Conservation (phyloP, 2,113 vertebrate species). For the Serranochromis macrocephalus region DNA sequence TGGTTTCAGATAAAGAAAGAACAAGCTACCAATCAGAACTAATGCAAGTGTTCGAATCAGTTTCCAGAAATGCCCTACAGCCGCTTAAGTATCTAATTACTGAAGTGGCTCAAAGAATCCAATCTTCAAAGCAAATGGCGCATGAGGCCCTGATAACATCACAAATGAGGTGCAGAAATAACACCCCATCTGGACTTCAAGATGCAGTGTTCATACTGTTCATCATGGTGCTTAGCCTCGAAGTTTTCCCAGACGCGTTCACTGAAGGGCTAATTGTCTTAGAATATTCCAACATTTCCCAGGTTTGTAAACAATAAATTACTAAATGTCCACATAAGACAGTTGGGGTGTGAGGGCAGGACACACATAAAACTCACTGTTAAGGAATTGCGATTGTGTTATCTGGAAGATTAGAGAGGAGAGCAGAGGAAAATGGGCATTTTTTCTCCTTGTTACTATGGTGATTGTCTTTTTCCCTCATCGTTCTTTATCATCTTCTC, state of each 20-base stretch:
- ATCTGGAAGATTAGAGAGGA: neutral
- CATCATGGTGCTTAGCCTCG: neutral
- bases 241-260: neutral
- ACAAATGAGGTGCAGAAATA: constrained; percentile 8
- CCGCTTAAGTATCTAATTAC: neutral
- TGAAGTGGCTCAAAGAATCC: constrained; percentile 1
- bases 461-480: neutral
- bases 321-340: neutral
- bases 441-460: neutral
- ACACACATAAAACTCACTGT: neutral
- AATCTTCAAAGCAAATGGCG: constrained; percentile 23
- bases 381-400: neutral
- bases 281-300: neutral
- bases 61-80: constrained; percentile 1
- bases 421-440: neutral
- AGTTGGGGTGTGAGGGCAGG: neutral
- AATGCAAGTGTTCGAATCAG: neutral
- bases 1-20: neutral
- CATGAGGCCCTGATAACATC: constrained; percentile 5
- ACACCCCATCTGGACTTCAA: constrained; percentile 17
- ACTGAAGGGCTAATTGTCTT: neutral
- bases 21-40: neutral
- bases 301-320: neutral
- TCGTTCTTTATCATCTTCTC: neutral
- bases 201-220: neutral